Evolutionary conservation across 92 coral and sea anemone genomes (phyloP).

Genomic region (Palythoa heliodiscus): DNA sequence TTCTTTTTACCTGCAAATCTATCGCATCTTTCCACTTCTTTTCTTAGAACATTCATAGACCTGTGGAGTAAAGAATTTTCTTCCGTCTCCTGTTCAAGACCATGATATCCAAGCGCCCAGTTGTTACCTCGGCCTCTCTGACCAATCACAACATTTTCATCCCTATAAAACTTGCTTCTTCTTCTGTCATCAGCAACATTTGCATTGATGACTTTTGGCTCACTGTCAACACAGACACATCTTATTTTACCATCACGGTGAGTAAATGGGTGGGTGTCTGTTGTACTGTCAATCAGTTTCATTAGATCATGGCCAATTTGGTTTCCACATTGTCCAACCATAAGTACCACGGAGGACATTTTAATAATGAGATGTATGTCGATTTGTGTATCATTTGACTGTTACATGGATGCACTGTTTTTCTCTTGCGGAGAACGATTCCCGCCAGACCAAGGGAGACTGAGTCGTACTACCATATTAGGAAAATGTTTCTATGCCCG

Average conservation of each 20-base stretch:
- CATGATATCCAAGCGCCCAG: conserved; percentile 88
- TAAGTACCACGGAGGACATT: conserved; percentile 79
- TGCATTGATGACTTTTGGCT: conserved; percentile 69
- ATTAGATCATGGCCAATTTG: conserved; percentile 88
- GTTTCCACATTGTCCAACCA: conserved; percentile 91
- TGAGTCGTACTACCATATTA: conserved; percentile 37
- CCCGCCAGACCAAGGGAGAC: background rate
- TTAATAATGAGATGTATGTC: background rate
- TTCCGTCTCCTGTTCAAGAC: conserved; percentile 59
- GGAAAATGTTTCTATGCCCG: conserved; percentile 10
- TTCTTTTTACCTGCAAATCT: conserved; percentile 65
- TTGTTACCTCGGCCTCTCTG: conserved; percentile 86
- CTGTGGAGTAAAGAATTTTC: conserved; percentile 69
- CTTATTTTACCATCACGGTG: conserved; percentile 89
- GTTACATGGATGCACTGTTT: no score
- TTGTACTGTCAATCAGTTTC: conserved; percentile 69
- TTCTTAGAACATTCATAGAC: conserved; percentile 71
- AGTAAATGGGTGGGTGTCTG: conserved; percentile 69
- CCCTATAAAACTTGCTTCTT: conserved; percentile 59
- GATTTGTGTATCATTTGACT: no score
- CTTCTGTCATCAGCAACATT: conserved; percentile 61
- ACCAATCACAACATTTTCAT: conserved; percentile 67
- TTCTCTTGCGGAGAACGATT: no score
- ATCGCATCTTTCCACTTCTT: conserved; percentile 88
- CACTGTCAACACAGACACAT: conserved; percentile 90